Evolutionary conservation across 1,140 invertebrate genomes (phyloP), one percentile per base, ranked within the genome.

Genomic region (Neodiprion virginianus): DNA sequence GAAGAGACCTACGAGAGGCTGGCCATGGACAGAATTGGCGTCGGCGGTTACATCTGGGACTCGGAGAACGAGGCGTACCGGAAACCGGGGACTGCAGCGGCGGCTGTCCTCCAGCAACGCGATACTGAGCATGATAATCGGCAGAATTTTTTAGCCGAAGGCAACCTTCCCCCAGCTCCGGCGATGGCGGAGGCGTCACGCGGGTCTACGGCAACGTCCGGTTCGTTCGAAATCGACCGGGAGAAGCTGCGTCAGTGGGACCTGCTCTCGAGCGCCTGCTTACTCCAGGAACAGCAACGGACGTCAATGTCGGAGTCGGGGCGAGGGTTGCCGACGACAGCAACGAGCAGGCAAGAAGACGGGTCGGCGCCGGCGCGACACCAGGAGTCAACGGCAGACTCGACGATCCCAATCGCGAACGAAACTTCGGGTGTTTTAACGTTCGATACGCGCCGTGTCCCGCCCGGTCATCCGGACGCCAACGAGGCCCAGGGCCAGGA

Each of bases 181-280:
- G 7, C 70, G 28, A 50, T 23, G 72, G 61, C 72, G 75, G 76
- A 74, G 40, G 40, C 68, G 74, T 76, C 77, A 69, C 76, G 77
- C 17, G 76, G 77, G 68, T 78, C 80, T 47, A 79, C 82, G 66
- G 76, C 79, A 72, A 72, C 79, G 72, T 76, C 80, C 50, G 79
- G 78, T 48, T 89, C 89, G 71, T 92, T 92, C 89, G 94, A 95
- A 84, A 92, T 95, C 78, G 95, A 96, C 88, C 92, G 95, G 79
- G 95, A 96, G 88, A 95, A 94, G 78, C 90, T 96, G 77, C 90
- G 95, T 49, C 95, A 96, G 82, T 96, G 95, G 95, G 95, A 96
- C 88, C 90, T 95, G 75, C 91, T 96, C 91, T 96, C 95, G 67
- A 95, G 94, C 89, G 94, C 92, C 75, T 90, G 90, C 83, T 88